Evolutionary conservation across 2,888 invertebrate genomes (phyloP), one percentile per base, ranked within the genome.

Genomic region (Deilephila elpenor): DNA sequence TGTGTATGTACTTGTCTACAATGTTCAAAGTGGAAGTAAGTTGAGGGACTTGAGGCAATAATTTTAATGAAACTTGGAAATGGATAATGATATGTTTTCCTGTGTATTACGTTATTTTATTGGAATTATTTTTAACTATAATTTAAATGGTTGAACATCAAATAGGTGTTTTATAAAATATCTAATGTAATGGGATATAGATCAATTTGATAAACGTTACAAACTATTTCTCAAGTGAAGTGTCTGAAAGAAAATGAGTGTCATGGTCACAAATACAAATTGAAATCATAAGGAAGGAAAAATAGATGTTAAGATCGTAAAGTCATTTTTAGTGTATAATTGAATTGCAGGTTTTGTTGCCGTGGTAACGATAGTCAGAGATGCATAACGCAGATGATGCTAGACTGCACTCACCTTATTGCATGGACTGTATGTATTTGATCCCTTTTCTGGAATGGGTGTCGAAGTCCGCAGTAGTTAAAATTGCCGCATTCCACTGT

Each of bases 401-500:
- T 61, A 56, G n/a, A 71, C 71, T 73, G 74, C 76, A 84, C 91
- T 88, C 83, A 93, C 93, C 92, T 92, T 90, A 86, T 85, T 84
- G 83, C 81, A 80, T 80, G 82, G 80, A 83, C 82, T 83, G 87
- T 84, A 86, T 84, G 84, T 85, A 86, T 87, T 87, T 86, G 89
- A 90, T 90, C 89, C 91, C 90, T 91, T 89, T 88, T 89, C 88
- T 86, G 88, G 88, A 91, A 90, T 89, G 89, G 90, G 89, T 91
- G 89, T 91, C 88, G 90, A 89, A 87, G 90, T 91, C 93, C 90
- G 93, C 93, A 93, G 93, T 93, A 92, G 93, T 93, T 93, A 93
- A 94, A 93, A 93, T 93, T 93, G 91, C 94, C 93, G 94, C 94
- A 94, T 94, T 94, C 94, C 94, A 89, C 89, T 90, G 91, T 91